phyloP scores from a whole-genome alignment of 30 jellyfish, hydroid and myxozoan species.

The Chrysaora quinquecirrha region DNA sequence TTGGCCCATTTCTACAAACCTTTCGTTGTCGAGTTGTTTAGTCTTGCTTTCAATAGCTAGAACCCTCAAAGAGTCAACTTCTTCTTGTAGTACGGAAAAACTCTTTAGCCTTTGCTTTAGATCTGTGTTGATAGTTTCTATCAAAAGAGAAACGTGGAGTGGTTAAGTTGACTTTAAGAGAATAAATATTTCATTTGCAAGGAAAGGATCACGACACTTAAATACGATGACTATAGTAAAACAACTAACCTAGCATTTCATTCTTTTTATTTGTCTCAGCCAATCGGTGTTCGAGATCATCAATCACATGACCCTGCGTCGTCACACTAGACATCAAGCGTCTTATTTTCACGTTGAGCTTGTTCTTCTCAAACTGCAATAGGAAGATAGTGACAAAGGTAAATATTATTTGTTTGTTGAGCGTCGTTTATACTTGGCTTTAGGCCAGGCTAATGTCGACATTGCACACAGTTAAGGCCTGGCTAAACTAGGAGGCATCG shows the following conservation, averaged over 20 bases:
- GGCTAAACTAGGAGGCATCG: no score
- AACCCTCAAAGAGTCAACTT: conserved; percentile 28
- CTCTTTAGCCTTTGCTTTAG: conserved; percentile 12
- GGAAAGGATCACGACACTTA: no score
- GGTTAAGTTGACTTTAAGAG: no score
- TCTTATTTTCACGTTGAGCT: conserved; percentile 34
- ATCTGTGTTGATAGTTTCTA: conserved; percentile 36
- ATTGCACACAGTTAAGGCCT: no score
- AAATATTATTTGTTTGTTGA: not conserved
- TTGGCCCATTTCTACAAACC: no score
- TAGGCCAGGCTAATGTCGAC: no score
- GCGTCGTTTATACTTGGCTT: not conserved
- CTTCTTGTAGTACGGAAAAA: conserved; percentile 22
- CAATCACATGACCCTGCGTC: conserved; percentile 44
- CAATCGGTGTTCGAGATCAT: conserved; percentile 36
- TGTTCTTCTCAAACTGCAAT: conserved; percentile 46
- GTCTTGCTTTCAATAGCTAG: conserved; percentile 1
- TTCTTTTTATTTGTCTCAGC: conserved; percentile 39
- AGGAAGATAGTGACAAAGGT: not conserved
- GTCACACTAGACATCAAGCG: conserved; percentile 29
- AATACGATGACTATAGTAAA: no score
- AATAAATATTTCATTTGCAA: no score
- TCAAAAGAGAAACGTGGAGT: not conserved
- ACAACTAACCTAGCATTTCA: conserved; percentile 58
- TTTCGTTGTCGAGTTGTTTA: conserved; percentile 12